Evolutionary conservation across 2,888 invertebrate genomes (phyloP), one percentile per base, ranked within the genome.

Genomic region (Mesoligia furuncula): DNA sequence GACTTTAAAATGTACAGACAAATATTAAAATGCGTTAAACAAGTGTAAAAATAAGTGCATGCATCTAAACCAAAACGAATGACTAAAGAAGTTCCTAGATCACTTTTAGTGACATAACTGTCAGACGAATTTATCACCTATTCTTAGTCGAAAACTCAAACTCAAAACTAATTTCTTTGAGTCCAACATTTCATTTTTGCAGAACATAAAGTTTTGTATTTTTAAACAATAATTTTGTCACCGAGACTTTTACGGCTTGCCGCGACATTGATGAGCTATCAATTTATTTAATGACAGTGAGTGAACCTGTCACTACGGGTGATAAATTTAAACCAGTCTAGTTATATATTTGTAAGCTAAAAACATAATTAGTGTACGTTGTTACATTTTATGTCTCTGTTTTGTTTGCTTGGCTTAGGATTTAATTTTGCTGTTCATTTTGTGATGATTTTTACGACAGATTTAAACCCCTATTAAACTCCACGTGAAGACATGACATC

Each of bases 241-340:
- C 84, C 71, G 45, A 15, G 75, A 85, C 79, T n/a, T 85, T 88
- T 85, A 87, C 27, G 54, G 59, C 64, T 39, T n/a, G 17, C 54
- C 42, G 0, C 31, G 83, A 83, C 86, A 73, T 61, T 81, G 87
- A 85, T 73, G 88, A 79, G 80, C 79, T 67, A 87, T 85, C 84
- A 82, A 79, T 87, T 79, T 68, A 79, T 84, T 87, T 88, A 87
- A 87, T 85, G 85, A 79, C 81, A 68, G 15, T 57, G 70, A 71
- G 39, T 80, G 75, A 48, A 71, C 74, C 70, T 85, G 85, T 80
- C 85, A 71, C 68, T 69, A 57, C 20, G 59, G 59, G 85, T 81
- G 74, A 82, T 87, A 79, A 80, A 83, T 84, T 76, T 83, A 17
- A 82, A 82, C 42, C n/a, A 70, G 77, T 71, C 80, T 77, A 79